Evolutionary conservation across 2,888 invertebrate species (phyloP).

Genomic region (Cosmorhoe ocellata): DNA sequence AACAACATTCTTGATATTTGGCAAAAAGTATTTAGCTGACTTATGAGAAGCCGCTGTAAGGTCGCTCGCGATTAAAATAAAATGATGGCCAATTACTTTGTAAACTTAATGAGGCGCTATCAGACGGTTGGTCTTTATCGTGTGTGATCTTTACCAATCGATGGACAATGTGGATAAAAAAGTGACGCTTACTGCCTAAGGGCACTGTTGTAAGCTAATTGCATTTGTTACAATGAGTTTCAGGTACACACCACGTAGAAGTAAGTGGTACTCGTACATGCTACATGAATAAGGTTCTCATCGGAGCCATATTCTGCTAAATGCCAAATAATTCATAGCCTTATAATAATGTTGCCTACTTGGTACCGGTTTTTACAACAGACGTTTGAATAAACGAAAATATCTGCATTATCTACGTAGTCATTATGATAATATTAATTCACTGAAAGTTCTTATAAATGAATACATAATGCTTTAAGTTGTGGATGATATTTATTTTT

Average conservation of each 20-base stretch:
- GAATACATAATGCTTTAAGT: no score
- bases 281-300: conserved; percentile 6
- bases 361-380: no score
- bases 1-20: conserved; percentile 63
- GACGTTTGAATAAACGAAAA: no score
- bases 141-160: conserved; percentile 54
- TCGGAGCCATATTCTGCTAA: conserved; percentile 2
- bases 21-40: conserved; percentile 10
- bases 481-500: no score
- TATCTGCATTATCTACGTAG: no score
- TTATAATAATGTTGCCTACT: no score
- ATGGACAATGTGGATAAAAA: conserved; percentile 45
- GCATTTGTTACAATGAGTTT: conserved; percentile 50
- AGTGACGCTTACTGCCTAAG: conserved; percentile 36
- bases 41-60: background rate
- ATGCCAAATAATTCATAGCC: conserved; percentile 18
- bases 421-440: no score
- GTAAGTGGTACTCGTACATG: conserved; percentile 2
- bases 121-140: conserved; percentile 51
- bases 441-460: no score
- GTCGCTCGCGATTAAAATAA: conserved; percentile 18
- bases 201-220: conserved; percentile 51
- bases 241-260: no score
- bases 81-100: conserved; percentile 22
- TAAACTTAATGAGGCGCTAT: conserved; percentile 35